Evolutionary conservation across 2,797 vertebrate genomes (phyloP).

Genomic region (Fringilla coelebs): DNA sequence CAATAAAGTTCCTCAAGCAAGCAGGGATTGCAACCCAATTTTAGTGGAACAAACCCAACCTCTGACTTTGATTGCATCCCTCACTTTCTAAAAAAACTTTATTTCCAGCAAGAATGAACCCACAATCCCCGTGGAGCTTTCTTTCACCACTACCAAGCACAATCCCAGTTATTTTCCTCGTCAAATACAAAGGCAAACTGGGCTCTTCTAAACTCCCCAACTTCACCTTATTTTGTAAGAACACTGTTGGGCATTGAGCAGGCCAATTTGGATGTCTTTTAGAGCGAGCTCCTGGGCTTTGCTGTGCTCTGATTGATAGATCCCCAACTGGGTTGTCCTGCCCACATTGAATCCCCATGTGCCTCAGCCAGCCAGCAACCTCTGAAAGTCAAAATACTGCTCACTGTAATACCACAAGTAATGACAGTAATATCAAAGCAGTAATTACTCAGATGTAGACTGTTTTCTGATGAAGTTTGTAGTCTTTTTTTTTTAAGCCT

Average conservation of each 20-base stretch:
- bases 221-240: neutral
- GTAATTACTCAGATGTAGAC: neutral
- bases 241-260: neutral
- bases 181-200: neutral
- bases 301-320: neutral
- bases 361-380: neutral
- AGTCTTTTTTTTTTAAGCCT: neutral
- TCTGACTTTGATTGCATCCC: conserved; percentile 41
- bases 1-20: conserved; percentile 43
- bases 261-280: neutral
- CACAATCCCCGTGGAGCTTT: neutral
- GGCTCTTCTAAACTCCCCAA: neutral
- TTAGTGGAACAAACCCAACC: conserved; percentile 43
- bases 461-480: neutral
- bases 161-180: conserved; percentile 31
- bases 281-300: neutral
- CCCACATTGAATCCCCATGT: neutral
- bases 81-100: neutral
- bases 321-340: neutral
- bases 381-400: neutral
- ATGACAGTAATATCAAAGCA: neutral
- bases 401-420: neutral
- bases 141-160: conserved; percentile 23
- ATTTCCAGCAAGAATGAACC: conserved; percentile 17
- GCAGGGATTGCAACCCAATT: conserved; percentile 39